phyloP scores from a whole-genome alignment of 2,113 vertebrate genomes.

The Castor canadensis region DNA sequence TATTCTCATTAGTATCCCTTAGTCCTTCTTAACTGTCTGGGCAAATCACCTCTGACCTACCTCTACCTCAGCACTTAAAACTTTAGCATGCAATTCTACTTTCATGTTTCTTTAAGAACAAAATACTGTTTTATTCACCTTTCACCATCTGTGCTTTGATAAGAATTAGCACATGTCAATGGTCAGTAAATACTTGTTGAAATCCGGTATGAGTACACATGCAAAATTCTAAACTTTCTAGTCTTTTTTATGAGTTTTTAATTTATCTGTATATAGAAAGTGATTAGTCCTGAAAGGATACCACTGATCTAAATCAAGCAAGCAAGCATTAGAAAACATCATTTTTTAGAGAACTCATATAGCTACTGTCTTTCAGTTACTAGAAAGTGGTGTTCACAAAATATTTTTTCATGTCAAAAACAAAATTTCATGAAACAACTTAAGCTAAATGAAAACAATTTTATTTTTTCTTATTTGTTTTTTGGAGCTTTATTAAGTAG shows the following conservation, averaged over 20 bases:
- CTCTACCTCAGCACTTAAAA: not conserved
- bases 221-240: not conserved
- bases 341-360: not conserved
- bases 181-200: not conserved
- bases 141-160: not conserved
- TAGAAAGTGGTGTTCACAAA: not conserved
- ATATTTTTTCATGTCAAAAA: not conserved
- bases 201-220: not conserved
- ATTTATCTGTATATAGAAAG: not conserved
- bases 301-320: not conserved
- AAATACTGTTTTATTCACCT: not conserved
- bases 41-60: not conserved
- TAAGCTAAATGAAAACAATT: not conserved
- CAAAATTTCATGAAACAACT: not conserved
- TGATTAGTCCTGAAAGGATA: not conserved
- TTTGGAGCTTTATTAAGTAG: not conserved
- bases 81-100: not conserved
- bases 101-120: not conserved
- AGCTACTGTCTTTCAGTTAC: not conserved
- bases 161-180: not conserved
- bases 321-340: not conserved
- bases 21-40: no score
- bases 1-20: not conserved
- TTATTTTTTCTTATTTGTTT: not conserved
- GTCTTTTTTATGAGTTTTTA: not conserved